phyloP scores from a whole-genome alignment of 2,888 invertebrate species.

The Argyra leucocephala region DNA sequence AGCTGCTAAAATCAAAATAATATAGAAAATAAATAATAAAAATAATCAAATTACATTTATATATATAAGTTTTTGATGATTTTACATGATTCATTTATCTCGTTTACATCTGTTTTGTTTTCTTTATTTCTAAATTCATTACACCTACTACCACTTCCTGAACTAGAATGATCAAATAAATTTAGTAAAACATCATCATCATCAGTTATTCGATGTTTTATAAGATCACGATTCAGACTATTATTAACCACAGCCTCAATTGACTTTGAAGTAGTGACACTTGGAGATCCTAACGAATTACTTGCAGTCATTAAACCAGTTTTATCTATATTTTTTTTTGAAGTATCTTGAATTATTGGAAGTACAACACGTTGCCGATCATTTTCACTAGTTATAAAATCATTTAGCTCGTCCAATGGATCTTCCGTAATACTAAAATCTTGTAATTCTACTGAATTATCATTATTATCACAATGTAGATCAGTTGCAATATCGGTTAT shows the following conservation, averaged over 20 bases:
- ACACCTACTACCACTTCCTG: conserved; percentile 4
- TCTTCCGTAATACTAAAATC: not conserved
- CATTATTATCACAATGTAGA: not conserved
- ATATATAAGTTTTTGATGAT: no score
- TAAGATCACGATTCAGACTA: conserved; percentile 16
- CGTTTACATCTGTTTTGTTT: conserved; percentile 8
- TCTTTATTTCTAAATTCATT: not conserved
- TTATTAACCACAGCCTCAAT: conserved; percentile 19
- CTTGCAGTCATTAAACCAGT: conserved; percentile 18
- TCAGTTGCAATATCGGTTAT: not conserved
- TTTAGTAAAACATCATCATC: conserved; percentile 53
- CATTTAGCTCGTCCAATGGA: conserved; percentile 53
- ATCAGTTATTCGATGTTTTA: conserved; percentile 33
- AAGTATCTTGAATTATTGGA: conserved; percentile 45
- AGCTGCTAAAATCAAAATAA: conserved; percentile 16
- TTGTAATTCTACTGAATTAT: not conserved
- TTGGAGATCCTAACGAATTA: conserved; percentile 9
- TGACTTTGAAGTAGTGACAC: conserved; percentile 16
- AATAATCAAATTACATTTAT: not conserved
- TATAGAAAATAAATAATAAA: not conserved
- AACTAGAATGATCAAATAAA: conserved; percentile 41
- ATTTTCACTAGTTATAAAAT: conserved; percentile 71
- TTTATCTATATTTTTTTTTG: conserved; percentile 18
- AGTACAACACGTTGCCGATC: conserved; percentile 58
- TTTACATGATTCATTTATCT: conserved; percentile 18